Percentiles rank a stretch among this genome's conserved stretches.
phyloP scores from a whole-genome alignment of 1,140 invertebrate species.

The Acyrthosiphon pisum region DNA sequence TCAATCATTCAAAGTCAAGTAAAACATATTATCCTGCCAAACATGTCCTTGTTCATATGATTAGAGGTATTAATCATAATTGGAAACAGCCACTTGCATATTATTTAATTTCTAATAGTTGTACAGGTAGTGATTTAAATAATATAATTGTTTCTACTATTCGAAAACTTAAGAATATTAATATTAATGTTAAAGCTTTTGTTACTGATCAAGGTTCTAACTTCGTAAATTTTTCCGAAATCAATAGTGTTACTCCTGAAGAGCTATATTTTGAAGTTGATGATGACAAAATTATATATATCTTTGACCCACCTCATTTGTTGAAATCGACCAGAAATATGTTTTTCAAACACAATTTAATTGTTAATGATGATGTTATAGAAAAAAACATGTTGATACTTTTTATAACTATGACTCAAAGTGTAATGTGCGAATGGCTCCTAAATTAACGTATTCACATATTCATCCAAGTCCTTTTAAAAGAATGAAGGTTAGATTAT shows the following conservation, averaged over 20 bases:
- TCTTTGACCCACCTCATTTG: constrained; percentile 20
- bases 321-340: constrained; percentile 29
- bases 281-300: neutral
- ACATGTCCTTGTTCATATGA: constrained; percentile 26
- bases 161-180: neutral
- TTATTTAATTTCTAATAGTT: constrained; percentile 6
- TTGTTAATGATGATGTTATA: neutral
- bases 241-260: neutral
- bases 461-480: neutral
- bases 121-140: neutral
- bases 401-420: neutral
- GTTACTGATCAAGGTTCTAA: constrained; percentile 18
- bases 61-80: constrained; percentile 4
- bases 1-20: neutral
- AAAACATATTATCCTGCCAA: constrained; percentile 21
- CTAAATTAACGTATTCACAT: constrained; percentile 23
- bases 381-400: neutral
- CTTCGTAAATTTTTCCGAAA: neutral
- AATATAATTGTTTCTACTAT: neutral
- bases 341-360: constrained; percentile 61
- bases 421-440: neutral
- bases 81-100: constrained; percentile 51
- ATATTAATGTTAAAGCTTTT: neutral
- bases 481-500: constrained; percentile 15
- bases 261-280: neutral